Evolutionary conservation across 2,113 vertebrate species (phyloP).

Genomic region (Corythornis madagascariensis): DNA sequence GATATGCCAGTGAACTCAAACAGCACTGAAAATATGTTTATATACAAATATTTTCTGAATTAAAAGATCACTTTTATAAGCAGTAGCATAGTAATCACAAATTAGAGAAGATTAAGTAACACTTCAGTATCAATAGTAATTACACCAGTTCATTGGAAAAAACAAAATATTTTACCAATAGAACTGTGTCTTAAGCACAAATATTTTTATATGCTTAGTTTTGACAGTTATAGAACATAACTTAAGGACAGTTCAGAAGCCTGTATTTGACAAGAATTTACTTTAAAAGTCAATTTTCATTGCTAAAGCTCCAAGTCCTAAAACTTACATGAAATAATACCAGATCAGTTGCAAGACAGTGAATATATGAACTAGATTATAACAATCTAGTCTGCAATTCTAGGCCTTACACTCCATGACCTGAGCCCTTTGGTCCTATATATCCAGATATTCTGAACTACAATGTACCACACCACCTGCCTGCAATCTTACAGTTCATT

Average conservation of each 20-base stretch:
- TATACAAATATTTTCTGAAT: background rate
- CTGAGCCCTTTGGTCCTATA: background rate
- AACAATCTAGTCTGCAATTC: background rate
- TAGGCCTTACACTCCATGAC: background rate
- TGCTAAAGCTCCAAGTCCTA: background rate
- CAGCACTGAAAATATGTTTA: background rate
- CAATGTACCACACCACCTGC: background rate
- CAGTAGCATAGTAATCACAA: background rate
- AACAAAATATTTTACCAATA: background rate
- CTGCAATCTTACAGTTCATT: background rate
- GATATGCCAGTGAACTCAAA: background rate
- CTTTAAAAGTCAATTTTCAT: background rate
- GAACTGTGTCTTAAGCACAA: background rate
- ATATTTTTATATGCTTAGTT: background rate
- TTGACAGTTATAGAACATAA: background rate
- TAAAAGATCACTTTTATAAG: background rate
- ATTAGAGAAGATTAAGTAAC: background rate
- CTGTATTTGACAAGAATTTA: background rate
- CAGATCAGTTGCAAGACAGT: background rate
- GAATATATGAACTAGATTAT: background rate
- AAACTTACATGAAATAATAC: background rate
- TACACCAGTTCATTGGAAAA: background rate
- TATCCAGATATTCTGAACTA: background rate
- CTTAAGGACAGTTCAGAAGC: background rate
- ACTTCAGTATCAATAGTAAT: background rate